Percentiles rank a stretch among this genome's conserved stretches.
Evolutionary conservation across 2,888 invertebrate species (phyloP).

Genomic region (Tenthredo notha): DNA sequence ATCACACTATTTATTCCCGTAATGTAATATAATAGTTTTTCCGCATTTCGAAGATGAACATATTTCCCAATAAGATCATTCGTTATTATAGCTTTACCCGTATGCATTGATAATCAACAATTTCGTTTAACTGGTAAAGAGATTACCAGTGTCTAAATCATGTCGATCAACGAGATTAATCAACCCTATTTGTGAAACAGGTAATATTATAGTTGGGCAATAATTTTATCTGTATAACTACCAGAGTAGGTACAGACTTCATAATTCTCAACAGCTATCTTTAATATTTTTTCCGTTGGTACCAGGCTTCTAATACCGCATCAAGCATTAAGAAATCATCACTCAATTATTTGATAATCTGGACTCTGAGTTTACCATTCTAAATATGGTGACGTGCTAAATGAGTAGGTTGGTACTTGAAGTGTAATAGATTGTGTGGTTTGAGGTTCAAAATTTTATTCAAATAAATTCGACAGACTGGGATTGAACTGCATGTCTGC

Average conservation of each 20-base stretch:
- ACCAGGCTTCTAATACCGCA: background rate
- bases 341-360: slow-evolving; percentile 26
- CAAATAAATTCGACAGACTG: background rate
- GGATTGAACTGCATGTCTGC: background rate
- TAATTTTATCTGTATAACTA: slow-evolving; percentile 15
- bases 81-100: background rate
- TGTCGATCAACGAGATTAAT: slow-evolving; percentile 27
- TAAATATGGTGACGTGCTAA: slow-evolving; percentile 2
- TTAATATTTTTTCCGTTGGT: slow-evolving; percentile 9
- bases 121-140: background rate
- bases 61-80: background rate
- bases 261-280: slow-evolving; percentile 14
- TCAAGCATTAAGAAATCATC: slow-evolving; percentile 39
- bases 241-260: background rate
- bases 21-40: background rate
- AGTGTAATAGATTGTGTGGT: background rate
- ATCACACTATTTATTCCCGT: background rate
- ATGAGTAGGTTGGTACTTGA: background rate
- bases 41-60: background rate
- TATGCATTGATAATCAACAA: background rate
- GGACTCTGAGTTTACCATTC: background rate
- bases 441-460: background rate
- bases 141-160: background rate
- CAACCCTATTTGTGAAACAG: background rate
- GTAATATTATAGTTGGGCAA: slow-evolving; percentile 14